Percentiles rank a stretch among this genome's conserved stretches.
These are phyloP conservation scores for Netelia fuscicornis DNA, from an alignment of 2,888 invertebrate species.

Conservation along the genomic window DNA sequence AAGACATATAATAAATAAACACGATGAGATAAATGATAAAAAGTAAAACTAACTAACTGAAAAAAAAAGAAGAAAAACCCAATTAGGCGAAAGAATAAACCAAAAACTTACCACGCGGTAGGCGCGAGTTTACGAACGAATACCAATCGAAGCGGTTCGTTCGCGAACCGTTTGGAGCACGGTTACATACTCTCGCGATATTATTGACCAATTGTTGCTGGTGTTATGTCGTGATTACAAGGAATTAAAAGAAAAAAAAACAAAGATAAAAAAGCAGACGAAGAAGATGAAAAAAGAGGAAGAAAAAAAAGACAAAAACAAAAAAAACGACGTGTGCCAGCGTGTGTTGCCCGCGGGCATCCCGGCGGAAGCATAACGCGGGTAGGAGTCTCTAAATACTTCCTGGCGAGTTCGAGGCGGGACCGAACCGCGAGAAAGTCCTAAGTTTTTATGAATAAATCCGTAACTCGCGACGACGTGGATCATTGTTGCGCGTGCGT, in stretches of 20 bases:
- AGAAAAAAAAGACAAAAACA: background rate
- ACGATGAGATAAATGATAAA: constrained; percentile 52
- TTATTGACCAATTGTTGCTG: constrained; percentile 52
- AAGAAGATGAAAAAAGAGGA: constrained; percentile 8
- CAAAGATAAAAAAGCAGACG: constrained; percentile 3
- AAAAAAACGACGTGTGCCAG: constrained; percentile 48
- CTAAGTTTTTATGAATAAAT: constrained; percentile 80
- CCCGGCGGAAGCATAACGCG: constrained; percentile 84
- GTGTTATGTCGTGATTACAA: constrained; percentile 17
- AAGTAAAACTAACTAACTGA: constrained; percentile 29
- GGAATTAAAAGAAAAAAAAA: constrained; percentile 15
- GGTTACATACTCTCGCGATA: constrained; percentile 56
- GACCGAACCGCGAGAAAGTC: constrained; percentile 81
- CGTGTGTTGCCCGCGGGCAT: constrained; percentile 82
- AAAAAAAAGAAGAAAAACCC: constrained; percentile 57
- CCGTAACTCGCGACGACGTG: constrained; percentile 70
- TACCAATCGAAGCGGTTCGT: constrained; percentile 1
- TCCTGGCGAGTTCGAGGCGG: constrained; percentile 80
- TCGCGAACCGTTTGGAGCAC: constrained; percentile 25
- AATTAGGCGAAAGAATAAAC: constrained; percentile 65
- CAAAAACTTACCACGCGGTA: constrained; percentile 68
- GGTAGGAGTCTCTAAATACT: constrained; percentile 84
- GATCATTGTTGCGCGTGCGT: constrained; percentile 36
- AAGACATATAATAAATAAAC: constrained; percentile 71
- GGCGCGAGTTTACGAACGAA: constrained; percentile 60